phyloP scores from a whole-genome alignment of 2,797 vertebrate genomes.

The Tinamus major region DNA sequence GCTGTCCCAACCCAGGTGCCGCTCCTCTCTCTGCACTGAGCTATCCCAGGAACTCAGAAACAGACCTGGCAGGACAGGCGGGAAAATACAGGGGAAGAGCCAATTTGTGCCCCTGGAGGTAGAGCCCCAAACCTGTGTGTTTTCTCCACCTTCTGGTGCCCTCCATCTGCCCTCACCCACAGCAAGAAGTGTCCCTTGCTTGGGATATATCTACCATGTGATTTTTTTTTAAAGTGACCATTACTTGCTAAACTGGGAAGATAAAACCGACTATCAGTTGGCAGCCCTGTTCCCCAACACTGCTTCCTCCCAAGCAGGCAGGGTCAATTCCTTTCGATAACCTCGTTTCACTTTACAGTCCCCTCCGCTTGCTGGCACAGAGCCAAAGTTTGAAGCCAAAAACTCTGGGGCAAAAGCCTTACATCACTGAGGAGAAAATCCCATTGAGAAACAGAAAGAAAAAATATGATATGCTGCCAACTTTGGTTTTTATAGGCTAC shows the following conservation, averaged over 20 bases:
- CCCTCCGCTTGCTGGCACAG: not conserved
- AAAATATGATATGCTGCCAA: not conserved
- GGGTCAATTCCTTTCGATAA: not conserved
- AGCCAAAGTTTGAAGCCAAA: not conserved
- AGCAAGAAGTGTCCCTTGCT: not conserved
- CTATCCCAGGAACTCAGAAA: not conserved
- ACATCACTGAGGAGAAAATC: not conserved
- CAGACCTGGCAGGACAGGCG: not conserved
- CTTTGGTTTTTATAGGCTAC: not conserved
- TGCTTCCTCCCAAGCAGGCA: not conserved
- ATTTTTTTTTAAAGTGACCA: not conserved
- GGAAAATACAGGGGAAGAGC: rapidly evolving
- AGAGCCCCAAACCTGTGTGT: rapidly evolving
- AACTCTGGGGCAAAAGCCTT: not conserved
- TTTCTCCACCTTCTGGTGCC: not conserved
- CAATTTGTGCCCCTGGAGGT: not conserved
- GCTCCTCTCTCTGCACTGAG: not conserved
- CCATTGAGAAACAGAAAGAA: not conserved
- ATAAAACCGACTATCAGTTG: not conserved
- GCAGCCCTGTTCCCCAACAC: constrained; percentile 1
- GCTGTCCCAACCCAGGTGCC: not conserved
- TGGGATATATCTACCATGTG: not conserved
- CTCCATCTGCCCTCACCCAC: not conserved
- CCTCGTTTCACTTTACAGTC: constrained; percentile 1
- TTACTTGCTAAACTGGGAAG: not conserved